Percentiles rank a stretch among this genome's conserved stretches.
Conservation (phyloP, 2,888 invertebrate genomes). For the Melinopterus prodromus region DNA sequence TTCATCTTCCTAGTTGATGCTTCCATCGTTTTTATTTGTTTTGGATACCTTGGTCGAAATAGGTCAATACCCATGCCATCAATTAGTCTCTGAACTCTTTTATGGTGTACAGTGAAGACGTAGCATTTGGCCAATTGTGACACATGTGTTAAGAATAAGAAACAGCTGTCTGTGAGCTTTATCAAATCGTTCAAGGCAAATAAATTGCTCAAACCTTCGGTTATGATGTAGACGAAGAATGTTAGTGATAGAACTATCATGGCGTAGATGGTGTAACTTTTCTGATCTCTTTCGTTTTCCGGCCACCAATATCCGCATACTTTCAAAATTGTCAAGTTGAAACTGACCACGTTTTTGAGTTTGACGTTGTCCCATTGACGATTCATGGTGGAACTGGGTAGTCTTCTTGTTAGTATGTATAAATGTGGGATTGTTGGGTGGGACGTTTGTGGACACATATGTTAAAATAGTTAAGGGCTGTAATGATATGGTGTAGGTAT, state of each 20-base stretch:
- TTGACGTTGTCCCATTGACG: constrained; percentile 12
- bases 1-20: constrained; percentile 45
- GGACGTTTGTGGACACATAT: too few relatives aligned
- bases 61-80: constrained; percentile 41
- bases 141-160: constrained; percentile 50
- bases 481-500: too few relatives aligned
- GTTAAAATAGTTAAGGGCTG: too few relatives aligned
- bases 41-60: constrained; percentile 47
- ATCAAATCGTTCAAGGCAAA: constrained; percentile 57
- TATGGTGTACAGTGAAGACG: constrained; percentile 29
- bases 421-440: background rate
- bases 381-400: constrained; percentile 5
- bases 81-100: constrained; percentile 39
- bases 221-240: constrained; percentile 60
- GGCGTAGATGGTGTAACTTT: constrained; percentile 21
- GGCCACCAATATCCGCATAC: constrained; percentile 11
- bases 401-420: background rate
- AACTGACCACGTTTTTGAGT: background rate
- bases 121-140: constrained; percentile 37
- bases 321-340: constrained; percentile 4
- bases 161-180: constrained; percentile 48
- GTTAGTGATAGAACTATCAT: constrained; percentile 38
- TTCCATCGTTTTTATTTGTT: constrained; percentile 45
- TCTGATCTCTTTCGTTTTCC: background rate
- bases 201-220: constrained; percentile 62